Evolutionary conservation across 2,113 vertebrate species (phyloP), one percentile per base, ranked within the genome.

Genomic region (Oreochromis tanganicae): DNA sequence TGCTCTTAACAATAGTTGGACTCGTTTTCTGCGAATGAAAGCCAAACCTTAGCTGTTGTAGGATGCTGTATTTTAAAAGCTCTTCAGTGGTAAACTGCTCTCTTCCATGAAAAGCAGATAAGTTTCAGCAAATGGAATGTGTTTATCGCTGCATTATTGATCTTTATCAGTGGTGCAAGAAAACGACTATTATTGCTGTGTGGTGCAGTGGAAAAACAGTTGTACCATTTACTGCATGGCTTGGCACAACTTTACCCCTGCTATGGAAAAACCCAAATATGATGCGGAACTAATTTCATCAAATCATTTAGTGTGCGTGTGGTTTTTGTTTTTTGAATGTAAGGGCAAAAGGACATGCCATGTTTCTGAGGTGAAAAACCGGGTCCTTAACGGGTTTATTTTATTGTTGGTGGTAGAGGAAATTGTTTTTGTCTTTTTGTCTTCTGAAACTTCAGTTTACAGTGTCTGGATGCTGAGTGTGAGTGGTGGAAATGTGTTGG

Each of bases 351-450:
- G 71, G 17, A 73, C 19, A 57, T 13, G 10, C 52, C 9, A 79
- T 29, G 21, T 48, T 46, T 75, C 27, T 81, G 56, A 46, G 9
- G 52, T 27, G 5, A 11, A 29, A 57, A 89, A 56, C 21, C 80
- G 83, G 94, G 94, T 95, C 95, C 94, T 96, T 95, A 95, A 96
- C 84, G 93, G 94, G 94, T 95, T 95, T 84, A 16, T 88, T 46
- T 78, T n/a, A 43, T 52, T 50, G 43, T 52, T 48, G 21, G 10
- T 11, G 3, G 8, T 83, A 73, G 71, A n/a, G 66, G 29, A 84
- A 71, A 78, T 78, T 78, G 3, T 63, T 84, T 3, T 81, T 88
- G 17, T 11, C 43, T 19, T 81, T 52, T 86, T 59, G 38, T 68
- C 38, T 73, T 46, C 24, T 75, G 4, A 78, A 50, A 50, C 43